These are phyloP conservation scores for Nycteola revayana DNA, from an alignment of 2,888 invertebrate species.

Conservation along the genomic window DNA sequence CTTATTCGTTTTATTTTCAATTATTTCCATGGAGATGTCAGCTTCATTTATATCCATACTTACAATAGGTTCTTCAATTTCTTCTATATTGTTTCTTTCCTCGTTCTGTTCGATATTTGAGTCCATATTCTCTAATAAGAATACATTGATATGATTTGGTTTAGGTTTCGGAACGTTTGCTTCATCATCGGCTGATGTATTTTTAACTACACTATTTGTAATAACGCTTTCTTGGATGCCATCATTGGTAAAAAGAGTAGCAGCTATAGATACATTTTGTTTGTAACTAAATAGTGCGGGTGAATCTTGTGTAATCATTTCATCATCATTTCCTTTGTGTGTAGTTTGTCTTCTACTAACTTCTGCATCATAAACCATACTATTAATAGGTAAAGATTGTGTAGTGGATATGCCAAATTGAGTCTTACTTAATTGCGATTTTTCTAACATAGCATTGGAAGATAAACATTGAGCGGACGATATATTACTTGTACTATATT, in stretches of 20 bases:
- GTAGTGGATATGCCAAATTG: constrained; percentile 4
- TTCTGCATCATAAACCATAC: too few relatives aligned
- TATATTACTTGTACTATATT: too few relatives aligned
- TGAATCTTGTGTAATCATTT: too few relatives aligned
- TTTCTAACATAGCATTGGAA: too few relatives aligned
- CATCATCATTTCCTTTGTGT: too few relatives aligned
- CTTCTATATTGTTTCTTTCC: neutral
- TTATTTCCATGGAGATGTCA: neutral
- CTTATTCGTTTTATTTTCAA: too few relatives aligned
- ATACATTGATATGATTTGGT: neutral
- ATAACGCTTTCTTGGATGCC: neutral
- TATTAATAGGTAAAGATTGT: neutral
- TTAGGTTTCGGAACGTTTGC: neutral
- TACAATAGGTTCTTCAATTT: neutral
- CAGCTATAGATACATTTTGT: too few relatives aligned
- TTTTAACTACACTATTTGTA: too few relatives aligned
- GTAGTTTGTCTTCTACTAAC: too few relatives aligned
- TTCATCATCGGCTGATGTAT: too few relatives aligned
- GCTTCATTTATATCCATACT: neutral
- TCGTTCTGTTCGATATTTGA: neutral
- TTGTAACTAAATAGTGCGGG: too few relatives aligned
- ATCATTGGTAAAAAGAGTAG: neutral
- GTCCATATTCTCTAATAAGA: neutral
- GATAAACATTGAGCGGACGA: too few relatives aligned
- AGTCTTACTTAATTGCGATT: constrained; percentile 1